phyloP scores from a whole-genome alignment of 1,140 invertebrate genomes.

The Apis cerana region DNA sequence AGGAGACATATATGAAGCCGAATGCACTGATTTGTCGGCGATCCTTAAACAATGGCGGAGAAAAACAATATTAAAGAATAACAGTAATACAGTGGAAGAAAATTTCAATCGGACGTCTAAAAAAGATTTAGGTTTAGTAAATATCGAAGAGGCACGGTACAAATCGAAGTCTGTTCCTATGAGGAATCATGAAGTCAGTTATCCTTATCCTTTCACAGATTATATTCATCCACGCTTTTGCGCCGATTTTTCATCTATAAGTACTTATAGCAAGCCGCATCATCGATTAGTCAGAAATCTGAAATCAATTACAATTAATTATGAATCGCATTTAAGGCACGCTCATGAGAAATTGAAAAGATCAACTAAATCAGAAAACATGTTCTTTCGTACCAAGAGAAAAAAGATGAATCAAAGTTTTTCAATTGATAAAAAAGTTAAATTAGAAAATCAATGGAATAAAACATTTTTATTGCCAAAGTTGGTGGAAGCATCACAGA shows the following conservation, averaged over 20 bases:
- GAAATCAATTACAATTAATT: slow-evolving; percentile 24
- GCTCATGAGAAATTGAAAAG: slow-evolving; percentile 6
- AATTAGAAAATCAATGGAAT: neutral
- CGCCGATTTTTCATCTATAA: slow-evolving; percentile 15
- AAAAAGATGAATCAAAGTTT: neutral
- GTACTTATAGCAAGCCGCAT: neutral
- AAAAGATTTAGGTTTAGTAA: neutral
- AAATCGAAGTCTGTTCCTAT: slow-evolving; percentile 10
- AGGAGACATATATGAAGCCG: neutral
- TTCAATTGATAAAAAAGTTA: neutral
- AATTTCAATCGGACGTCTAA: neutral
- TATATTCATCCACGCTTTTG: slow-evolving; percentile 16
- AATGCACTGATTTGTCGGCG: slow-evolving; percentile 16
- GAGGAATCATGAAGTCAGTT: slow-evolving; percentile 36
- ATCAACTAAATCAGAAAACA: neutral
- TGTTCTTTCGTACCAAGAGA: neutral
- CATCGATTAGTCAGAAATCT: slow-evolving; percentile 28
- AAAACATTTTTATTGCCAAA: slow-evolving; percentile 3
- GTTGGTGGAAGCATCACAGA: neutral
- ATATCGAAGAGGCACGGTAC: slow-evolving; percentile 7
- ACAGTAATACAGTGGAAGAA: neutral
- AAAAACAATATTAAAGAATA: neutral
- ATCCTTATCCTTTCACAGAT: slow-evolving; percentile 47
- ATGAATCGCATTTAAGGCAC: slow-evolving; percentile 16
- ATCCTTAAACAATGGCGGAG: slow-evolving; percentile 20